Evolutionary conservation across 2,797 vertebrate species (phyloP).

Genomic region (Catamblyrhynchus diadema): DNA sequence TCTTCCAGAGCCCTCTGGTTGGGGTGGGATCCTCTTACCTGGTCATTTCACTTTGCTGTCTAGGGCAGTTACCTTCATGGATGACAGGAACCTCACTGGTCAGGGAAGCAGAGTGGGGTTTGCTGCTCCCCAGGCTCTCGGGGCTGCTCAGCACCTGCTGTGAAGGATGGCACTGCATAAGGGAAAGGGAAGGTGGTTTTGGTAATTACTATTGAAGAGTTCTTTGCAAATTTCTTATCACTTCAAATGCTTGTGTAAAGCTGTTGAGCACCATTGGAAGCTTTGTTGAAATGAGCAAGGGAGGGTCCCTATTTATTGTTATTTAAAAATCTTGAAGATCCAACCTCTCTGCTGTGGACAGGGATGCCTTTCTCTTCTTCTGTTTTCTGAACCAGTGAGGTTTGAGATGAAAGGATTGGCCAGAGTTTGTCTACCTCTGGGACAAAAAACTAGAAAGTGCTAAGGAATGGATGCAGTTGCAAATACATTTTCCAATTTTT

Average conservation of each 20-base stretch:
- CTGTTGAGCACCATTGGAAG: not conserved
- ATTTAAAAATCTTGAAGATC: conserved; percentile 49
- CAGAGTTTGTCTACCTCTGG: conserved; percentile 82
- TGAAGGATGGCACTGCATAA: not conserved
- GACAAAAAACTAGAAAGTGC: conserved; percentile 75
- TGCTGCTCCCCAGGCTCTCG: not conserved
- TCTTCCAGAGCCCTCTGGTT: conserved; percentile 82
- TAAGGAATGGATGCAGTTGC: conserved; percentile 81
- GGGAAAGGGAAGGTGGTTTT: not conserved
- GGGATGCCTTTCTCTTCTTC: conserved; percentile 33
- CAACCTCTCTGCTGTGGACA: not conserved
- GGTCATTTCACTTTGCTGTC: conserved; percentile 82
- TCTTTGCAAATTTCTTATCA: not conserved
- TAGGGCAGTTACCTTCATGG: conserved; percentile 55
- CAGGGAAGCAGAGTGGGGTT: conserved; percentile 39
- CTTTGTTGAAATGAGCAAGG: conserved; percentile 46
- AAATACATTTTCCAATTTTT: conserved; percentile 79
- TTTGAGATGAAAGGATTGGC: conserved; percentile 74
- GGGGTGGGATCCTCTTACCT: conserved; percentile 82
- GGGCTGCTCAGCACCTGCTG: not conserved
- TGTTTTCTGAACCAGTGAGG: conserved; percentile 79
- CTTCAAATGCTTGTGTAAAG: not conserved
- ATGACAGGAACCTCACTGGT: conserved; percentile 70
- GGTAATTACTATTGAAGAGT: not conserved
- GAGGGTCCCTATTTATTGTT: conserved; percentile 66